Evolutionary conservation across 2,888 invertebrate genomes (phyloP).

Genomic region (Prosapia bicincta): DNA sequence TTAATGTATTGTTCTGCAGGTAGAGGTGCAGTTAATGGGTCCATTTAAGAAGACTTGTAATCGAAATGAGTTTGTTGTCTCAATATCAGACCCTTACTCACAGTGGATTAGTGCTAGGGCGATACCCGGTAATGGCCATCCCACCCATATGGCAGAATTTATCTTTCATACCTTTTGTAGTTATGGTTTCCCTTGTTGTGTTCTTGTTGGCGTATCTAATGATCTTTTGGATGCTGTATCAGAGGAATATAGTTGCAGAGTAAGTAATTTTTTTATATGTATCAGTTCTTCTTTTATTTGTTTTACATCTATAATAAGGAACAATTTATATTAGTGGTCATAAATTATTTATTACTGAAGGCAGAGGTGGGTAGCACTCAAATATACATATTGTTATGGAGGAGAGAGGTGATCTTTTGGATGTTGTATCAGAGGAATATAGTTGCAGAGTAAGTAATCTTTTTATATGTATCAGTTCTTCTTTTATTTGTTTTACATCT

Average conservation of each 20-base stretch:
- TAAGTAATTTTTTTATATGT: neutral
- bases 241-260: constrained; percentile 16
- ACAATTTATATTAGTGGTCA: too few species aligned
- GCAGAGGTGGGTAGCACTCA: too few species aligned
- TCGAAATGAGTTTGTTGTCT: constrained; percentile 31
- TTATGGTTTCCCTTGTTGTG: constrained; percentile 32
- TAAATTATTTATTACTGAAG: too few species aligned
- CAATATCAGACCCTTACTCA: constrained; percentile 33
- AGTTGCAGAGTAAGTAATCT: constrained; percentile 2
- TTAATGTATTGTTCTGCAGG: constrained; percentile 14
- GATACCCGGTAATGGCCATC: constrained; percentile 17
- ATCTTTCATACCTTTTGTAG: constrained; percentile 32
- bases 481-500: too few species aligned
- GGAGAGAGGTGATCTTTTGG: constrained; percentile 24
- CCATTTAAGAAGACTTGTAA: constrained; percentile 30
- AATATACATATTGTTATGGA: too few species aligned
- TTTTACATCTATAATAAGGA: too few species aligned
- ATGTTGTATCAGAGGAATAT: constrained; percentile 25
- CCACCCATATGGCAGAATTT: constrained; percentile 28
- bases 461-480: too few species aligned
- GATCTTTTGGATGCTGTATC: constrained; percentile 26
- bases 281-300: too few species aligned
- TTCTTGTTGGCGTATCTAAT: constrained; percentile 16
- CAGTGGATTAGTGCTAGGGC: constrained; percentile 32
- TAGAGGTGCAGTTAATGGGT: constrained; percentile 33